Base-by-base conservation (phyloP, 1,140 invertebrate genomes). In the Mizuhopecten yessoensis region DNA sequence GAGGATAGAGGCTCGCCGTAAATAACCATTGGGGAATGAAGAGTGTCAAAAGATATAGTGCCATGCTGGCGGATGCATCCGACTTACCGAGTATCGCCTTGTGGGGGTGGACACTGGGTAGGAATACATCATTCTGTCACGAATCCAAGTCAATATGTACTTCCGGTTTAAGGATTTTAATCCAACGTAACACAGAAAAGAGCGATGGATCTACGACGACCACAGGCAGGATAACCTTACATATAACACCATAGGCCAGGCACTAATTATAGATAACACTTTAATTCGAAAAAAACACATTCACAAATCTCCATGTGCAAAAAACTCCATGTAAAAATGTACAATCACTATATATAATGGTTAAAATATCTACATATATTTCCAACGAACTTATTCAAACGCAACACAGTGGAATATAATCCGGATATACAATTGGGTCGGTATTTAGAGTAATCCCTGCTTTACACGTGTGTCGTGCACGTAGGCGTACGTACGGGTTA, bases 41-140 rank as follows among this genome's bases (percentile, higher is more conserved):
- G n/a, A 75, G 57, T 75, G 57, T 75, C 57, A 75, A 75, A 75
- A 75, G 57, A 75, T 75, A 75, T 75, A 75, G 57, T 75, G 57
- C 57, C 57, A 75, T 75, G 57, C 29, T 75, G 57, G 57, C 57
- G 57, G 57, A 75, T 75, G 57, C 57, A 75, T 75, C 57, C 57
- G 57, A 75, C 57, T 75, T 75, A 75, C 57, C 57, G 57, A n/a
- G n/a, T n/a, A n/a, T n/a, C n/a, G n/a, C 5, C 57, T 75, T 75
- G 57, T 75, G 57, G 23, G 57, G 57, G 57, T 75, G 57, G 57
- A 75, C 57, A 75, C 57, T n/a, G 57, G 23, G 57, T 75, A 75
- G 57, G 57, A 13, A 75, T 75, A 75, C 57, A 75, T 75, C 57
- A 75, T 75, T 75, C 57, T 75, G 57, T 75, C 57, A 75, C n/a